Evolutionary conservation across 1,140 invertebrate genomes (phyloP), one percentile per base, ranked within the genome.

Genomic region (Drosophila cardini): DNA sequence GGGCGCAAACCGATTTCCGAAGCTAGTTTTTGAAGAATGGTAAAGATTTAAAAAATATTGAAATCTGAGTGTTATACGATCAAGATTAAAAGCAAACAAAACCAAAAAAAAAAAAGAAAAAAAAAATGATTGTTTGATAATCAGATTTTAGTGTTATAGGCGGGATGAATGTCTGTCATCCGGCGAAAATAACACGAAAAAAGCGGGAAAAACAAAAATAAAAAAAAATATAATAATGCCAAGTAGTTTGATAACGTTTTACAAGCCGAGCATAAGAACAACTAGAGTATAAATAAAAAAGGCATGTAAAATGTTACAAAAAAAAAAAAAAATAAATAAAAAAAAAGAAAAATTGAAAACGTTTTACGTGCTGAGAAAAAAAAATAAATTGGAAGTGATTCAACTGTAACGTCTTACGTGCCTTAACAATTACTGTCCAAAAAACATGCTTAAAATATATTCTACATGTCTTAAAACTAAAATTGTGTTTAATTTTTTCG

Each of bases 261-360:
- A 84, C 82, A 56, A 74, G 73, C 63, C 77, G 45, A 16, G 16
- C 18, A 46, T 11, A 38, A 53, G 10, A 50, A 48, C 6, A 65
- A 10, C 0, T 11, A 36, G 18, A 50, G 38, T 43, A 9, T 18
- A 8, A 70, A 50, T 26, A 50, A 58, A 56, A 61, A 67, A 50
- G 76, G 83, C 78, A 45, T 79, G 83, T 72, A 76, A 72, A 85
- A 85, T 85, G 82, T 86, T 86, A 40, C 78, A 73, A 34, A 18
- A 60, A 45, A 34, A 26, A 55, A 40, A 50, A 63, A 43, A 71
- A 46, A 73, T n/a, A 32, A 45, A 30, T 10, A n/a, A 2, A 4
- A 13, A 7, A 18, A 30, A 40, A 52, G 13, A 57, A 2, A 45
- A 38, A 52, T 34, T 48, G 6, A 36, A 8, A 42, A 58, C 45